These are phyloP conservation scores for Vandiemenella viatica DNA, from an alignment of 2,888 invertebrate species.

Conservation along the genomic window DNA sequence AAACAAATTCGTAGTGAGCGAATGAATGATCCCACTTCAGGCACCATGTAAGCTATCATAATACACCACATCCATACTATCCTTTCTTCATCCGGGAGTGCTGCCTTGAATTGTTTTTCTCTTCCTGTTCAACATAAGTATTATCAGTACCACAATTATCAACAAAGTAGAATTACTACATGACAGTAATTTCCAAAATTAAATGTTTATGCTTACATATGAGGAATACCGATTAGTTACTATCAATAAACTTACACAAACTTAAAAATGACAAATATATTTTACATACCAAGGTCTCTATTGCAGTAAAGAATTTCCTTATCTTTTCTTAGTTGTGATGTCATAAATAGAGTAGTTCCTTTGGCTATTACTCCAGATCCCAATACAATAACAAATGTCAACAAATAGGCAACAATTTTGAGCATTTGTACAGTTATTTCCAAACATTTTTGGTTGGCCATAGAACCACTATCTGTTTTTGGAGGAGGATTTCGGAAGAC, in stretches of 20 bases:
- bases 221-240: background rate
- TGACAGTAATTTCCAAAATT: too few species aligned
- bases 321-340: conserved; percentile 46
- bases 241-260: background rate
- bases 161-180: background rate
- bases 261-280: background rate
- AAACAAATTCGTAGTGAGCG: conserved; percentile 52
- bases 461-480: conserved; percentile 50
- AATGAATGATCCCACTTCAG: conserved; percentile 59
- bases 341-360: conserved; percentile 54
- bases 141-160: background rate
- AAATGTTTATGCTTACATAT: background rate
- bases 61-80: conserved; percentile 69
- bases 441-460: conserved; percentile 40
- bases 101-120: conserved; percentile 25
- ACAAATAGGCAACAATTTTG: conserved; percentile 50
- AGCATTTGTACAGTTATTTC: conserved; percentile 44
- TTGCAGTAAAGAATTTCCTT: conserved; percentile 44
- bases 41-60: conserved; percentile 56
- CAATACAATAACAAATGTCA: conserved; percentile 51
- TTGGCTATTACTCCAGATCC: conserved; percentile 56
- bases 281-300: conserved; percentile 28
- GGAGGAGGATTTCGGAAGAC: conserved; percentile 59
- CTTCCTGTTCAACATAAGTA: conserved; percentile 20
- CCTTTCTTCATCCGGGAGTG: conserved; percentile 39